These are phyloP conservation scores for Crypturellus undulatus DNA, from an alignment of 2,113 vertebrate genomes.

Conservation along the genomic window DNA sequence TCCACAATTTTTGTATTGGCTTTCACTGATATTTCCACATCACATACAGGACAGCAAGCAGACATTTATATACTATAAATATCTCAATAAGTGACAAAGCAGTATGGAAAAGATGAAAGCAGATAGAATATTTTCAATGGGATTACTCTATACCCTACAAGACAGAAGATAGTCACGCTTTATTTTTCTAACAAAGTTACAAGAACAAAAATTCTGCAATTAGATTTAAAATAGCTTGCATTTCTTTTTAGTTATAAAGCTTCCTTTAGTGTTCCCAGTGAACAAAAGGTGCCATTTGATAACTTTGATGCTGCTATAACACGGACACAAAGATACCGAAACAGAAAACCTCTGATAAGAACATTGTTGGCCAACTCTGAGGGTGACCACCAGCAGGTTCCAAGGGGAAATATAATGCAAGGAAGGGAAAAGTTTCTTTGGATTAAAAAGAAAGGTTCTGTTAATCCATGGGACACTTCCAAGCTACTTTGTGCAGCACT, in stretches of 20 bases:
- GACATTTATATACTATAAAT: background rate
- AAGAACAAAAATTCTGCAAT: slow-evolving; percentile 9
- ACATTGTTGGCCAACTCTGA: slow-evolving; percentile 19
- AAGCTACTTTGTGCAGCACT: background rate
- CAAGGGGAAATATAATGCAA: slow-evolving; percentile 17
- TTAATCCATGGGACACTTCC: background rate
- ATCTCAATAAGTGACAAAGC: slow-evolving; percentile 11
- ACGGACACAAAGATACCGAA: slow-evolving; percentile 20
- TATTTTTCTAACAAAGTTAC: slow-evolving; percentile 28
- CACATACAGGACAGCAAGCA: background rate
- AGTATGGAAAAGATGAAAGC: slow-evolving; percentile 1
- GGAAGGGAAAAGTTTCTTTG: background rate
- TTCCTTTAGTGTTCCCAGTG: background rate
- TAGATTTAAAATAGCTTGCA: background rate
- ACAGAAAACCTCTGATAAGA: slow-evolving; percentile 38
- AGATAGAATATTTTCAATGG: background rate
- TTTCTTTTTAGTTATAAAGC: slow-evolving; percentile 41
- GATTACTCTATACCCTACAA: background rate
- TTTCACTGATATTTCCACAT: slow-evolving; percentile 28
- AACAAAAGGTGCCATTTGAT: background rate
- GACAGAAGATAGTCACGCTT: slow-evolving; percentile 28
- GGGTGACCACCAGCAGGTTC: slow-evolving; percentile 14
- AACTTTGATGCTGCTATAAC: slow-evolving; percentile 20
- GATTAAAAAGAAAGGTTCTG: background rate
- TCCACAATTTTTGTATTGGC: background rate